phyloP scores from a whole-genome alignment of 2,888 invertebrate genomes.

The Aproaerema taeniolella region DNA sequence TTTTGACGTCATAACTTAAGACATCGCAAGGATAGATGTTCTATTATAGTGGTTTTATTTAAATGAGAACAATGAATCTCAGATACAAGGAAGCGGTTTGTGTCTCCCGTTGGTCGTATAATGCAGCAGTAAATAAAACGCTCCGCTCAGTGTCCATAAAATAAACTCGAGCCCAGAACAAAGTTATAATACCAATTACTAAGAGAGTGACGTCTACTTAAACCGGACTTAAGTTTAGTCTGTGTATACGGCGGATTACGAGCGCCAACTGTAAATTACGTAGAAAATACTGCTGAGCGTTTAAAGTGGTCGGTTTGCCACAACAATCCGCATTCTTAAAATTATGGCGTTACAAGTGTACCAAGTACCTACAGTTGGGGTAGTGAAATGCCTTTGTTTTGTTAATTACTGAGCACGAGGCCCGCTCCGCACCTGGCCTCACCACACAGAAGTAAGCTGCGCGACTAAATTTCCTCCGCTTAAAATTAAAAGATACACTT shows the following conservation, averaged over 20 bases:
- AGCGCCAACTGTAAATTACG: slow-evolving; percentile 11
- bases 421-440: slow-evolving; percentile 56
- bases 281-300: slow-evolving; percentile 24
- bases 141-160: neutral
- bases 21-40: too few relatives aligned
- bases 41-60: too few relatives aligned
- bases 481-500: slow-evolving; percentile 54
- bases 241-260: slow-evolving; percentile 12
- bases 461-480: slow-evolving; percentile 53
- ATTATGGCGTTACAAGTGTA: slow-evolving; percentile 37
- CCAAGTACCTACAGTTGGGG: slow-evolving; percentile 39
- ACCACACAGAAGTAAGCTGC: slow-evolving; percentile 55
- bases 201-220: slow-evolving; percentile 10
- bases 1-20: too few relatives aligned
- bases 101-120: neutral
- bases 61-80: neutral
- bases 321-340: slow-evolving; percentile 46
- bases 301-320: slow-evolving; percentile 29
- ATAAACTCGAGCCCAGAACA: neutral
- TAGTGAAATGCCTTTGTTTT: slow-evolving; percentile 62
- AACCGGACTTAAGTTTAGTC: slow-evolving; percentile 11
- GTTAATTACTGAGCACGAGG: slow-evolving; percentile 59
- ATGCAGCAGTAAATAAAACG: slow-evolving; percentile 5
- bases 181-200: slow-evolving; percentile 11
- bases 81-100: neutral